Base-by-base conservation (phyloP, 2,797 vertebrate species). In the Phoeniculus purpureus region DNA sequence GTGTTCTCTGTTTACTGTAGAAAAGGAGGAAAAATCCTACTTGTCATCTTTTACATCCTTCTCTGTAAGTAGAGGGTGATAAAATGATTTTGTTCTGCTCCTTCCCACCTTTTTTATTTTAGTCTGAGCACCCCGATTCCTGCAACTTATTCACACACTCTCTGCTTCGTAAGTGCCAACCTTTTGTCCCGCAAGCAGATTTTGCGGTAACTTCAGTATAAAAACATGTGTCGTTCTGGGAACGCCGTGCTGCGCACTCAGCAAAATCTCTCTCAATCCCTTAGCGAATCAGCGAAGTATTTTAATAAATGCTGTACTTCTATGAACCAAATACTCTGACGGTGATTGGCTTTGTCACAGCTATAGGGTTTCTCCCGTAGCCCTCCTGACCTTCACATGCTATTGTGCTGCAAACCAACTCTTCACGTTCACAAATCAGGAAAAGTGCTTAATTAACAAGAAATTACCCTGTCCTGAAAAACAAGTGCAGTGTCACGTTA, bases 271-370 rank as follows among this genome's bases (percentile, higher is more conserved):
- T 95, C 74, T 64, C 68, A 47, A 15, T 91, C 90, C 95, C 96
- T 96, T 96, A 96, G 80, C 67, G 0, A 97, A 97, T 97, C 90
- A 93, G 85, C 77, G 92, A 89, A 94, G 85, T 95, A 92, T 96
- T 97, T 96, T 86, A 89, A 94, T 85, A 96, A 97, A 96, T 1
- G 26, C 79, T 95, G 95, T 93, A 77, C 91, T 95, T 95, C 92
- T 95, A 62, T 92, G 92, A 96, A 93, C 89, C 72, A 88, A 95
- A 96, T 96, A 90, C 93, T 83, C 91, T 96, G 94, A 91, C 96
- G 80, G 87, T 96, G 97, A 97, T 93, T 96, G 62, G 94, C 96
- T 97, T 97, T 96, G 96, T 97, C 95, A 97, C 96, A 96, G 97
- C 59, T 94, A 96, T 97, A 96, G 90, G 61, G 84, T 97, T 98